phyloP scores from a whole-genome alignment of 2,797 vertebrate genomes.

The Tenualosa ilisha region DNA sequence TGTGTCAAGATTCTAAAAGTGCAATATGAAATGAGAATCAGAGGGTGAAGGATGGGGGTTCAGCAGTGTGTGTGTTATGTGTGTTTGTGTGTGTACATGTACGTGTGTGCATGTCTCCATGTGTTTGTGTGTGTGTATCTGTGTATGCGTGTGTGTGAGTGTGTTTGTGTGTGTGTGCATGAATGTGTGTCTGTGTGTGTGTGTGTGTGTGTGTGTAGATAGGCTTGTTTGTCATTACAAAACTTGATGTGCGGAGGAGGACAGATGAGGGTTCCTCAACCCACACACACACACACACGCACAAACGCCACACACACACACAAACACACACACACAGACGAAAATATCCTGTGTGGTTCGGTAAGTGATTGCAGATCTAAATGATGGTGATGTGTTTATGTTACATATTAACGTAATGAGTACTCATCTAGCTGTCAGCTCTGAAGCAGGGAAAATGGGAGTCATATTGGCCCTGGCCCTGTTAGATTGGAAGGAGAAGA shows the following conservation, averaged over 20 bases:
- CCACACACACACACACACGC: neutral
- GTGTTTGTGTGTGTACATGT: neutral
- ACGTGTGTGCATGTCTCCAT: neutral
- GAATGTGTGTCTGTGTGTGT: neutral
- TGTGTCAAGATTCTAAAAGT: too few relatives aligned
- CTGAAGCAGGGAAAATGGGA: neutral
- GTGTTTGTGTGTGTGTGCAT: conserved; percentile 1
- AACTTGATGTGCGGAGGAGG: neutral
- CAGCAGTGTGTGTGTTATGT: neutral
- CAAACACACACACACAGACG: neutral
- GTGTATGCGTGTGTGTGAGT: too few relatives aligned
- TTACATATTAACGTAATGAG: neutral
- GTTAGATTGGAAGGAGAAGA: too few relatives aligned
- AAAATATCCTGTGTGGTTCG: neutral
- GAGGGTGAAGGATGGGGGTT: too few relatives aligned
- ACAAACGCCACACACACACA: neutral
- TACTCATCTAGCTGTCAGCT: neutral
- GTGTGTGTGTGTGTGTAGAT: neutral
- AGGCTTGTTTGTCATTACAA: neutral
- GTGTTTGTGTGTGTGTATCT: neutral
- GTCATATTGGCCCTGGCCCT: neutral
- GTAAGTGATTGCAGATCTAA: neutral
- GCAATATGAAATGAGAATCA: too few relatives aligned
- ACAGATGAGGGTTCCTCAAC: neutral
- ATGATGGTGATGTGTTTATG: conserved; percentile 15